Evolutionary conservation across 2,113 vertebrate genomes (phyloP), one percentile per base, ranked within the genome.

Genomic region (Eupsittula cactorum): DNA sequence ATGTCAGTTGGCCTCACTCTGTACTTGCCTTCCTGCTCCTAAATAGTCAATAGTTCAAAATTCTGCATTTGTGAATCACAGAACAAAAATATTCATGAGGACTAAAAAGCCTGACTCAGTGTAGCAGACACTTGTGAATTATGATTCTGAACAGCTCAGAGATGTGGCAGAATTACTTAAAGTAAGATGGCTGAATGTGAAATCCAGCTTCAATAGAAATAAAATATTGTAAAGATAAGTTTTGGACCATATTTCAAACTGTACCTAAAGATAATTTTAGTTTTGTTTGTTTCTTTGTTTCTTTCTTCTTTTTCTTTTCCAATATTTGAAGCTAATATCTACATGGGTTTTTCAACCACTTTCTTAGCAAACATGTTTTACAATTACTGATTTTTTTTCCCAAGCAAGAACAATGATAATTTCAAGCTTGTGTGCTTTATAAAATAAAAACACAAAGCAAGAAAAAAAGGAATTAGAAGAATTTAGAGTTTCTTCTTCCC

Each of bases 401-500:
- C 64, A 60, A 53, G 17, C 15, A 80, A 80, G 53, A 76, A 65
- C 19, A 86, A 44, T 64, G 64, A 39, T 1, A 1, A 84, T 64
- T 92, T 83, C 35, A 55, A 92, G 71, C 35, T 70, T 63, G 11
- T 47, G 41, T 71, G n/a, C 25, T 81, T 90, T 63, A 64, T 37
- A 82, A 92, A 92, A 60, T 57, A 55, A 74, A 69, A 63, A 65
- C 7, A 53, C 19, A 75, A 93, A 83, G 9, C 8, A 86, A 77
- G 39, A 24, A 76, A 83, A 77, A 73, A 71, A 76, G 42, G 86
- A 93, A 93, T 92, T 35, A 86, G 50, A 96, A 84, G 13, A 91
- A 95, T 93, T 67, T 68, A 53, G 23, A 57, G n/a, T 55, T 89
- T 77, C 35, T 47, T 90, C 79, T 86, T 88, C 86, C 64, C 64